Percentiles rank a stretch among this genome's conserved stretches.
These are phyloP conservation scores for Celastrina argiolus DNA, from an alignment of 2,888 invertebrate genomes.

Conservation along the genomic window DNA sequence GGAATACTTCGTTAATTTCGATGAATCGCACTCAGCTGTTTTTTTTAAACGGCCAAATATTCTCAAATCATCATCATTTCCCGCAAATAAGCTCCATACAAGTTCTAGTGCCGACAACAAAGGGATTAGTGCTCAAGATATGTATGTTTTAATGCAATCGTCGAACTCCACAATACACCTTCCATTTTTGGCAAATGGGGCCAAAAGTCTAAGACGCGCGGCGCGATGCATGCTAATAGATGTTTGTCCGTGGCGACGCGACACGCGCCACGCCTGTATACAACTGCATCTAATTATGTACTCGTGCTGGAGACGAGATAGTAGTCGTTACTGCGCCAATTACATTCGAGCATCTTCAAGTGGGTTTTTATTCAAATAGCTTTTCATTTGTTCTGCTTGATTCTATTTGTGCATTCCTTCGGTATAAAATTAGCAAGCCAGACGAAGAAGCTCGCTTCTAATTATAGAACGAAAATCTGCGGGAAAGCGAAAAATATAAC, in stretches of 20 bases:
- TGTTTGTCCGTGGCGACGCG: not conserved
- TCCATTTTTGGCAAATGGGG: not conserved
- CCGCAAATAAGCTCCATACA: not conserved
- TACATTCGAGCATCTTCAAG: not conserved
- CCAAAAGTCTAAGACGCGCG: not conserved
- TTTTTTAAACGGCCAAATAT: not conserved
- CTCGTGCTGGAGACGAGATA: no score
- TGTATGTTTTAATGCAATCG: not conserved
- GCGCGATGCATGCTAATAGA: not conserved
- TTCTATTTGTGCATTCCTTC: conserved; percentile 2
- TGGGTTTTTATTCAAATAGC: not conserved
- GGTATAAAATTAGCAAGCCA: conserved; percentile 9
- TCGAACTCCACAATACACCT: not conserved
- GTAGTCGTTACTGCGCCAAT: not conserved
- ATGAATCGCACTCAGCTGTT: no score
- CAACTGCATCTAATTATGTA: not conserved
- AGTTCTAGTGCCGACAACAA: not conserved
- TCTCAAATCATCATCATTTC: not conserved
- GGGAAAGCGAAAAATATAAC: no score
- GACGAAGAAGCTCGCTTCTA: conserved; percentile 1
- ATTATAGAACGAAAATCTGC: not conserved
- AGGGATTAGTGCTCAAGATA: not conserved
- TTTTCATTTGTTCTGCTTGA: not conserved
- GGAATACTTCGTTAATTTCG: no score
- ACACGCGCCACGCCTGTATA: not conserved